These are phyloP conservation scores for Aricia agestis DNA, from an alignment of 1,140 invertebrate species.

Conservation along the genomic window DNA sequence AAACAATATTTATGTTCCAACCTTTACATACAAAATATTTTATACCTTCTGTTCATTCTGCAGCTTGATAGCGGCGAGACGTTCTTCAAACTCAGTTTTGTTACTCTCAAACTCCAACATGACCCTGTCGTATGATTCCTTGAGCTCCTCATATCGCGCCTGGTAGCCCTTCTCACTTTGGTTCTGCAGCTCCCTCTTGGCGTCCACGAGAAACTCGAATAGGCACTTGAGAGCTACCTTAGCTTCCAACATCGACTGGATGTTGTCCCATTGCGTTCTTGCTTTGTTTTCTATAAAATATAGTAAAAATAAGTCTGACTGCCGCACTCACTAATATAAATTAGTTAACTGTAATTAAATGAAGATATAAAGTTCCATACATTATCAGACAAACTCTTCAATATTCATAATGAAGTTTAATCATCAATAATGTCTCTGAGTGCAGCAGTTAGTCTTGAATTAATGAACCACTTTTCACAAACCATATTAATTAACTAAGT, in stretches of 20 bases:
- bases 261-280: slow-evolving; percentile 78
- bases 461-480: too few relatives aligned
- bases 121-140: slow-evolving; percentile 68
- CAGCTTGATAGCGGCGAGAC: slow-evolving; percentile 45
- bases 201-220: slow-evolving; percentile 77
- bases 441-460: too few relatives aligned
- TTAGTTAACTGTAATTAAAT: too few relatives aligned
- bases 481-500: too few relatives aligned
- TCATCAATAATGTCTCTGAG: too few relatives aligned
- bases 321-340: too few relatives aligned
- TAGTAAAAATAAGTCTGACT: slow-evolving; percentile 2
- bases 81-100: slow-evolving; percentile 54
- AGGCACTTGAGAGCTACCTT: slow-evolving; percentile 79
- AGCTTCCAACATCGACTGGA: slow-evolving; percentile 82
- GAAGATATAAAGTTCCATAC: too few relatives aligned
- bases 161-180: slow-evolving; percentile 68
- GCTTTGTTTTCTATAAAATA: slow-evolving; percentile 76
- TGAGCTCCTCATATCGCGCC: slow-evolving; percentile 73
- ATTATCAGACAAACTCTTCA: too few relatives aligned
- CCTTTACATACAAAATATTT: too few relatives aligned
- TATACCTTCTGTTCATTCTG: slow-evolving; percentile 51
- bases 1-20: too few relatives aligned
- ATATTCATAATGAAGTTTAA: too few relatives aligned
- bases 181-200: slow-evolving; percentile 69
- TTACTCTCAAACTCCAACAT: slow-evolving; percentile 49